These are phyloP conservation scores for Scleropages formosus DNA, from an alignment of 2,797 vertebrate genomes.

Conservation along the genomic window DNA sequence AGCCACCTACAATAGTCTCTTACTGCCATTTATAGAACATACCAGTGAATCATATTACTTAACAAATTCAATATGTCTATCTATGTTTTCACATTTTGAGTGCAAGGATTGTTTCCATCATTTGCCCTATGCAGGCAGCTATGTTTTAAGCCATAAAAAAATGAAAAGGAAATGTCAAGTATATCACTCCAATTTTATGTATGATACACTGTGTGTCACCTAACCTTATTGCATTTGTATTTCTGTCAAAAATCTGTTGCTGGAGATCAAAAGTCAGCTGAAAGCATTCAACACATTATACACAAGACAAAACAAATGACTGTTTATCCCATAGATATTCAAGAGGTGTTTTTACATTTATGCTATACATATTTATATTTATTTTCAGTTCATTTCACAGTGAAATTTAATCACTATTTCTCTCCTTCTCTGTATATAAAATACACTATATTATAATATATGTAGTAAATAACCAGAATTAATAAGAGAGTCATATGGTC, in stretches of 20 bases:
- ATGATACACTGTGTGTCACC: constrained; percentile 8
- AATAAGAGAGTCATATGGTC: neutral
- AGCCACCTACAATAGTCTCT: neutral
- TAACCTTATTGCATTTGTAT: constrained; percentile 7
- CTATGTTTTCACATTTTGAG: neutral
- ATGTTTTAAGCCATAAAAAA: constrained; percentile 9
- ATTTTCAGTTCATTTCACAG: neutral
- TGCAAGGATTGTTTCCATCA: constrained; percentile 4
- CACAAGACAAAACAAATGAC: too few relatives aligned
- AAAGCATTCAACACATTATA: too few relatives aligned
- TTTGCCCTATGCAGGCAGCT: neutral
- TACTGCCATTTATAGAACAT: constrained; percentile 18
- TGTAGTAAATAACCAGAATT: neutral
- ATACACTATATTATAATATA: too few relatives aligned
- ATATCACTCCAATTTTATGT: constrained; percentile 22
- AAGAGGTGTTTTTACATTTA: too few relatives aligned
- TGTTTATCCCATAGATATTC: too few relatives aligned
- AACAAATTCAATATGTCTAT: constrained; percentile 19
- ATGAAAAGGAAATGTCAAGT: constrained; percentile 18
- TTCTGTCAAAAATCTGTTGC: constrained; percentile 19
- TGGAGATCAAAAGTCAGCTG: neutral
- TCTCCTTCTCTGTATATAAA: neutral
- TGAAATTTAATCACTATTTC: neutral
- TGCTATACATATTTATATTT: too few relatives aligned
- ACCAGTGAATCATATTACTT: constrained; percentile 8